Evolutionary conservation across 2,113 vertebrate genomes (phyloP), one percentile per base, ranked within the genome.

Genomic region (Pseudorasbora parva): DNA sequence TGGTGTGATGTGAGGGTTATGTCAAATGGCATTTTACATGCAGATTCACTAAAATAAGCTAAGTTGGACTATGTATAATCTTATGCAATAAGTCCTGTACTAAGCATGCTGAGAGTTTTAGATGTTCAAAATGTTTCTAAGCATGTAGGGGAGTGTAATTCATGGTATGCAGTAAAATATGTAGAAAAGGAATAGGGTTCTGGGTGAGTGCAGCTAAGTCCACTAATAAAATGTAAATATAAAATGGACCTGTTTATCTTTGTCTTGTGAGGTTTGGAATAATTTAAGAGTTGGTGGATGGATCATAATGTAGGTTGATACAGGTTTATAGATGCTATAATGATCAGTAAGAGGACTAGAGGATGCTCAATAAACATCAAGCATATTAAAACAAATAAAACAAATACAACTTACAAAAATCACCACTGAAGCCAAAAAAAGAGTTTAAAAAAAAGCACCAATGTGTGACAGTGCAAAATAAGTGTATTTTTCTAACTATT

Each of bases 1-100:
- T 78, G n/a, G n/a, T 78, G 37, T 62, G 59, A 79, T 79, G 77
- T 64, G 43, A 66, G 43, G 59, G 75, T 78, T 59, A 25, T 6
- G 15, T 33, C 47, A 60, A 79, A 49, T 66, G 10, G 49, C 1
- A 5, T 21, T 12, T 5, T 25, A 25, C 54, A 54, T 30, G 72
- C 72, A 37, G 19, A n/a, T n/a, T 33, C 0, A n/a, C 49, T 76
- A 62, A 60, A 78, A 14, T 7, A 78, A 21, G 12, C 33, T n/a
- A 15, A 10, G 37, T 14, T 64, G 11, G 1, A 43, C 4, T 64
- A 47, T 27, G 30, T 64, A 30, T 64, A 15, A 30, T 60, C 21
- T 7, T 25, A 56, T n/a, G 12, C 21, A 41, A 77, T 77, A 59
- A 43, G 75, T 59, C 12, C 8, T 59, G 8, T 23, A 43, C 11